A percentile compares a stretch with the other conserved stretches of the same genome.
phyloP scores from a whole-genome alignment of 2,888 invertebrate species.

The Anoncus sp. region DNA sequence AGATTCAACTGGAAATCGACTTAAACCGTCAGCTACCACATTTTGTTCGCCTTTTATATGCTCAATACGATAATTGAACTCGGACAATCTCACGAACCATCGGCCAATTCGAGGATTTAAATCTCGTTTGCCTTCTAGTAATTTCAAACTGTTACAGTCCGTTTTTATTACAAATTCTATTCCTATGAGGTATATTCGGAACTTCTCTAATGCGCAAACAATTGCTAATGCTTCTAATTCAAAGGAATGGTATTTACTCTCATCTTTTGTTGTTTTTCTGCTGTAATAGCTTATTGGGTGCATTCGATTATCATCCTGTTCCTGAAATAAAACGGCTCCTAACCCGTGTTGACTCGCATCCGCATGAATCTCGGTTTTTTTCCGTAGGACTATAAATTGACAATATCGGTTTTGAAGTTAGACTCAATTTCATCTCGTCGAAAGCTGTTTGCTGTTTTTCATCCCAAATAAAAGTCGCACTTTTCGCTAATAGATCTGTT shows the following conservation, averaged over 20 bases:
- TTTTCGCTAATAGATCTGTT: slow-evolving; percentile 69
- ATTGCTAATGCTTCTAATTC: slow-evolving; percentile 61
- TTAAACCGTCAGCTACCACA: slow-evolving; percentile 60
- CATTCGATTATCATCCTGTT: slow-evolving; percentile 47
- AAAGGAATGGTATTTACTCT: slow-evolving; percentile 56
- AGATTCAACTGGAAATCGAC: slow-evolving; percentile 62
- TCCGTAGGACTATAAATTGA: slow-evolving; percentile 69
- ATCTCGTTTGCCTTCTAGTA: slow-evolving; percentile 34
- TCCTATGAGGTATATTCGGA: slow-evolving; percentile 59
- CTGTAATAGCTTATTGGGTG: slow-evolving; percentile 51
- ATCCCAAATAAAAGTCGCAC: slow-evolving; percentile 60
- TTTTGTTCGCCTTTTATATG: slow-evolving; percentile 63
- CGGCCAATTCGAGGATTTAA: slow-evolving; percentile 44
- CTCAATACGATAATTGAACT: slow-evolving; percentile 64
- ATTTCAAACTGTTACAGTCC: slow-evolving; percentile 55
- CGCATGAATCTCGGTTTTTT: slow-evolving; percentile 75
- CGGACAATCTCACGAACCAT: slow-evolving; percentile 59
- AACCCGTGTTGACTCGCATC: slow-evolving; percentile 76
- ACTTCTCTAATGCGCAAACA: slow-evolving; percentile 49
- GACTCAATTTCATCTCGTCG: slow-evolving; percentile 10
- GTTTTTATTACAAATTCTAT: slow-evolving; percentile 60
- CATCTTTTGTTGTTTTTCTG: slow-evolving; percentile 49
- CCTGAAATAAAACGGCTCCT: slow-evolving; percentile 76
- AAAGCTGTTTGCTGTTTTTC: slow-evolving; percentile 68
- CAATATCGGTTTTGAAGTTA: slow-evolving; percentile 67